Conservation (phyloP, 2,113 vertebrate species). For the Macquaria ambigua region DNA sequence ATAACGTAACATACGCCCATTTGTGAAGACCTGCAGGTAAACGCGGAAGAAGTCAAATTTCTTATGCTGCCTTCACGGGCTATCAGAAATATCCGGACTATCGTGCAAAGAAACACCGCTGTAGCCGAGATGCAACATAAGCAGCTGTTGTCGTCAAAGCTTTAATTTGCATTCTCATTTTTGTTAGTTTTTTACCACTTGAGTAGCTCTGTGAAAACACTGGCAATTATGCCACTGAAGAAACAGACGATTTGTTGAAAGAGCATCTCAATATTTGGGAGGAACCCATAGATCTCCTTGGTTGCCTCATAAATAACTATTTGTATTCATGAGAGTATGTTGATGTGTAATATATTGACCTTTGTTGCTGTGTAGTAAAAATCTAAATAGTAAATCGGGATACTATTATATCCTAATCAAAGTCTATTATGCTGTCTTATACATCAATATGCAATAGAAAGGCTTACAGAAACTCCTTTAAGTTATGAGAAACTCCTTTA, state of each 20-base stretch:
- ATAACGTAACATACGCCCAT: background rate
- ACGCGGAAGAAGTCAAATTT: slow-evolving; percentile 68
- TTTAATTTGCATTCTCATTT: background rate
- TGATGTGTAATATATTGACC: no score
- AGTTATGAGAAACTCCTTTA: background rate
- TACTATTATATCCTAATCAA: background rate
- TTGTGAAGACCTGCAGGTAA: slow-evolving; percentile 45
- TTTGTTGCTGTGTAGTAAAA: background rate
- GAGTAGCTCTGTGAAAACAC: background rate
- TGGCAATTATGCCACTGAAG: background rate
- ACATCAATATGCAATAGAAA: background rate
- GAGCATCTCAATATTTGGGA: background rate
- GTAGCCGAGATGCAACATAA: background rate
- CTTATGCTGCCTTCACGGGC: slow-evolving; percentile 37
- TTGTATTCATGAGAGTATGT: background rate
- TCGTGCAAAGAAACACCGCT: fast-evolving
- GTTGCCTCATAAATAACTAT: background rate
- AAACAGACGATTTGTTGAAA: background rate
- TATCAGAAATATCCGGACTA: background rate
- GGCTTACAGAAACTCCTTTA: background rate
- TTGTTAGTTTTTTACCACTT: background rate
- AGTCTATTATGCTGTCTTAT: background rate
- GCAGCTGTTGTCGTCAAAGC: no score
- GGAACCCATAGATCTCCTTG: background rate
- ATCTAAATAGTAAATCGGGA: background rate